phyloP scores from a whole-genome alignment of 2,797 vertebrate species.

The Hypotaenidia philippensis region DNA sequence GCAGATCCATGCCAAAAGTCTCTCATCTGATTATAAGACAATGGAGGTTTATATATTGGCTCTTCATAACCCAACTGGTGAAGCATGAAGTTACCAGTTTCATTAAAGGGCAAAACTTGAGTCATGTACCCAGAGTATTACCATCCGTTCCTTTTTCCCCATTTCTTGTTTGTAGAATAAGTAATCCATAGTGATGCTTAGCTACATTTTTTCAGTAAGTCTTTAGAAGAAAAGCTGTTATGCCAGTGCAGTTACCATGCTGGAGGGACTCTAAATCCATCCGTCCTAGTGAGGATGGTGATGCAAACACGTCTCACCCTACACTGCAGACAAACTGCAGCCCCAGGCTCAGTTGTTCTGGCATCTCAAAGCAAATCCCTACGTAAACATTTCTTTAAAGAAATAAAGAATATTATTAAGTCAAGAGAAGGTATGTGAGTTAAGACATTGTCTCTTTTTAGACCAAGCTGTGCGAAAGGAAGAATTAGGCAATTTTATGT shows the following conservation, averaged over 20 bases:
- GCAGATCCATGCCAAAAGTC: background rate
- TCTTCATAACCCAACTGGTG: background rate
- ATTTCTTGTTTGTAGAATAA: background rate
- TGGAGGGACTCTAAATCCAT: background rate
- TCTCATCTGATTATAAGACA: background rate
- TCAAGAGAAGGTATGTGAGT: background rate
- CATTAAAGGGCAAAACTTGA: background rate
- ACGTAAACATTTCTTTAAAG: background rate
- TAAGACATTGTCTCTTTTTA: background rate
- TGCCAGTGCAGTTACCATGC: background rate
- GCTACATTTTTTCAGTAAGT: background rate
- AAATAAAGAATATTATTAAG: background rate
- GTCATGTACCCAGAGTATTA: background rate
- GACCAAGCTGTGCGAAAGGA: background rate
- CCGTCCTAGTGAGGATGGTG: background rate
- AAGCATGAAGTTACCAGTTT: background rate
- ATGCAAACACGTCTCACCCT: background rate
- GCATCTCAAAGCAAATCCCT: background rate
- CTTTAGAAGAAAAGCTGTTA: background rate
- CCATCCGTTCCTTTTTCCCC: background rate
- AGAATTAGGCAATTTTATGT: background rate
- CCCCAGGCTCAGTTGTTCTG: background rate
- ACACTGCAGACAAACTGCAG: background rate
- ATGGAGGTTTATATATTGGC: background rate
- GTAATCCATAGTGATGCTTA: background rate